Percentiles rank a stretch among this genome's conserved stretches.
These are phyloP conservation scores for Anorthoa munda DNA, from an alignment of 2,888 invertebrate species.

Conservation along the genomic window DNA sequence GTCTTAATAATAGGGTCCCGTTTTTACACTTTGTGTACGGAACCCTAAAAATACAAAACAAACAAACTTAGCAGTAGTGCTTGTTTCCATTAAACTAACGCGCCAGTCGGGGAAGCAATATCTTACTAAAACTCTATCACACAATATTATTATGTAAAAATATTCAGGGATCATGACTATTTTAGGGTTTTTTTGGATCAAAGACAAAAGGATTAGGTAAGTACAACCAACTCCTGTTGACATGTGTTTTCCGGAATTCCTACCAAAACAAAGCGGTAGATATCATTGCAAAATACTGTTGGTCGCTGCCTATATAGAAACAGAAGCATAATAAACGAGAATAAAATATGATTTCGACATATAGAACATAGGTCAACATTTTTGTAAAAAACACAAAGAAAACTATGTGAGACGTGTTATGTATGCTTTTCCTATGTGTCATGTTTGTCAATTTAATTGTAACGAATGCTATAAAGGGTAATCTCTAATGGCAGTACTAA, in stretches of 20 bases:
- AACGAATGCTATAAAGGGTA: too few relatives aligned
- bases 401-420: too few relatives aligned
- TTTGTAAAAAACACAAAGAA: too few relatives aligned
- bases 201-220: background rate
- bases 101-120: background rate
- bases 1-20: too few relatives aligned
- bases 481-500: too few relatives aligned
- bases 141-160: background rate
- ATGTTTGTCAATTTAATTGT: too few relatives aligned
- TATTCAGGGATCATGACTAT: background rate
- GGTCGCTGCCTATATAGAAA: background rate
- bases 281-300: background rate
- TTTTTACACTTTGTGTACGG: too few relatives aligned
- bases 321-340: too few relatives aligned
- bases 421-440: too few relatives aligned
- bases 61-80: background rate
- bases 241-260: background rate
- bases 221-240: constrained; percentile 1
- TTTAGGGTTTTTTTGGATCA: background rate
- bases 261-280: background rate
- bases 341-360: too few relatives aligned
- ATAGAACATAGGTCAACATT: too few relatives aligned
- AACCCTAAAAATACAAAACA: too few relatives aligned
- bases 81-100: background rate
- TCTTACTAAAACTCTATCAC: background rate